Conservation (phyloP, 2,113 vertebrate genomes). For the Spermophilus dauricus region DNA sequence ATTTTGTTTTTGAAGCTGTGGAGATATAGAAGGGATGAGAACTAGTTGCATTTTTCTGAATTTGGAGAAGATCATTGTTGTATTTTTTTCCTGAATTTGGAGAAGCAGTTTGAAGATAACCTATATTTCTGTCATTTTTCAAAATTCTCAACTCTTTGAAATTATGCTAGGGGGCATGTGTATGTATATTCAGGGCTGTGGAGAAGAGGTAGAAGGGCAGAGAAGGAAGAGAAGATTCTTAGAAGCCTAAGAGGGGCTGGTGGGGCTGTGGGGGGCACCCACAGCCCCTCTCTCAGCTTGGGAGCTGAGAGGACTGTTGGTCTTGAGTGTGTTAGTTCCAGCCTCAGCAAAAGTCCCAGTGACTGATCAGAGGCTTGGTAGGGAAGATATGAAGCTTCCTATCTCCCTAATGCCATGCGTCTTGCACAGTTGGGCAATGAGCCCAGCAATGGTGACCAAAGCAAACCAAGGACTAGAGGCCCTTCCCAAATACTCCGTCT, state of each 20-base stretch:
- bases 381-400: neutral
- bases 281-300: neutral
- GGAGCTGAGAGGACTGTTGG: neutral
- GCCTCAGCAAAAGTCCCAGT: neutral
- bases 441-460: neutral
- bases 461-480: neutral
- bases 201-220: neutral
- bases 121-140: neutral
- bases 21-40: slow-evolving; percentile 2
- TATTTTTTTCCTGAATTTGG: no score
- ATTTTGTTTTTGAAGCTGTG: neutral
- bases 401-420: neutral
- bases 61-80: neutral
- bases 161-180: neutral
- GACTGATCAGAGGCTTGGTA: neutral
- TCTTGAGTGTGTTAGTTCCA: neutral
- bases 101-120: neutral
- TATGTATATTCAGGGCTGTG: neutral
- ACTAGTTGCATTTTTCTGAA: neutral
- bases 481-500: neutral
- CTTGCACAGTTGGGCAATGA: neutral
- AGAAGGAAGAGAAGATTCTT: neutral
- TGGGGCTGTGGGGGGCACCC: neutral
- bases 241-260: neutral
- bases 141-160: neutral